These are phyloP conservation scores for Dysidea cf. avara DNA, from an alignment of 37 sponge, comb jelly and placozoan genomes.

Conservation along the genomic window DNA sequence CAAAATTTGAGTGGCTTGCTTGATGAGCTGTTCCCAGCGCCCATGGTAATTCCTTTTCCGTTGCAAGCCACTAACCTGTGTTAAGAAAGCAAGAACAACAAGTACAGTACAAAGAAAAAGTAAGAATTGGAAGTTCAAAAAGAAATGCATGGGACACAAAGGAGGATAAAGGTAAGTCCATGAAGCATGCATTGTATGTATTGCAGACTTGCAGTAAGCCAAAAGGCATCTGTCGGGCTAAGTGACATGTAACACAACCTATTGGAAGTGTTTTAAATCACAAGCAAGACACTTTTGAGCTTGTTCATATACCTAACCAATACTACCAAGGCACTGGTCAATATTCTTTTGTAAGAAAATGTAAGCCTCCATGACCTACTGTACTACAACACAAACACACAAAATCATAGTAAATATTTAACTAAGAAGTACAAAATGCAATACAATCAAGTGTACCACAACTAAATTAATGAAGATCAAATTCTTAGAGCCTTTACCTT, in stretches of 20 bases:
- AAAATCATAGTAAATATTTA: no score
- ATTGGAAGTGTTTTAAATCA: no score
- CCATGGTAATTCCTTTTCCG: constrained; percentile 70
- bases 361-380: no score
- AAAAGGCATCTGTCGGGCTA: no score
- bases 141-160: no score
- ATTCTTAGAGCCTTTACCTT: constrained; percentile 17
- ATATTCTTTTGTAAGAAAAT: no score
- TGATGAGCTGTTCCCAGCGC: constrained; percentile 64
- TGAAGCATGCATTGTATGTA: neutral
- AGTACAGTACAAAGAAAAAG: neutral
- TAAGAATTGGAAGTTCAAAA: no score
- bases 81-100: neutral
- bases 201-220: neutral
- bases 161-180: neutral
- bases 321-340: no score
- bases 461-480: neutral
- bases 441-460: neutral
- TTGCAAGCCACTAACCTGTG: constrained; percentile 42
- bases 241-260: no score
- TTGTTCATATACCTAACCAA: no score
- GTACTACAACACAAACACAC: no score
- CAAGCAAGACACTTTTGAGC: no score
- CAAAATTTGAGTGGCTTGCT: constrained; percentile 68
- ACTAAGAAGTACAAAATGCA: neutral